Conservation (phyloP, 2,888 invertebrate species). For the Argynnis bischoffii region DNA sequence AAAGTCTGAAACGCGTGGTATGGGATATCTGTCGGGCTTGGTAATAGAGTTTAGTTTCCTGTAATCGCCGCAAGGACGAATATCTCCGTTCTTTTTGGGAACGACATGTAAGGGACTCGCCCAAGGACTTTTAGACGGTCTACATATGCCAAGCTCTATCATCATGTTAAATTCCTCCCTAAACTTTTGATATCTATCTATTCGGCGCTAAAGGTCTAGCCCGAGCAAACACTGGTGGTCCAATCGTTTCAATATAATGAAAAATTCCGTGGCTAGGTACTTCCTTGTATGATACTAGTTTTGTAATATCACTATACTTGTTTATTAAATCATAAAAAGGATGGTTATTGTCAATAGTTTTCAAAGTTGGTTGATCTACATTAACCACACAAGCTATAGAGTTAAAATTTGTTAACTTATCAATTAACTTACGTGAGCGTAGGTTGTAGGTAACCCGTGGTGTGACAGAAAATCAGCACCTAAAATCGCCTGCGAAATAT, state of each 20-base stretch:
- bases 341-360: not conserved
- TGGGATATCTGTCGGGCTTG: not conserved
- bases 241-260: no score
- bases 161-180: conserved; percentile 21
- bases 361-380: not conserved
- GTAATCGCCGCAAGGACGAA: conserved; percentile 20
- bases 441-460: no score
- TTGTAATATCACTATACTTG: no score
- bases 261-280: no score
- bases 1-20: not conserved
- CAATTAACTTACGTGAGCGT: conserved; percentile 4
- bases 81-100: conserved; percentile 15
- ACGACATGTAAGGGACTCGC: conserved; percentile 21
- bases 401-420: not conserved
- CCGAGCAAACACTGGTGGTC: no score
- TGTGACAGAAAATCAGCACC: conserved; percentile 33
- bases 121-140: conserved; percentile 24
- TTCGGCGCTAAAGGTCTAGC: no score
- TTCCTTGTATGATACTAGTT: no score
- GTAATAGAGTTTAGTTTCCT: not conserved
- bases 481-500: conserved; percentile 35
- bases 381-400: not conserved
- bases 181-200: not conserved
- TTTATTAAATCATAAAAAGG: no score
- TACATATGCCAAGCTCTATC: conserved; percentile 21